Evolutionary conservation across 2,888 invertebrate species (phyloP).

Genomic region (Melieria picta): DNA sequence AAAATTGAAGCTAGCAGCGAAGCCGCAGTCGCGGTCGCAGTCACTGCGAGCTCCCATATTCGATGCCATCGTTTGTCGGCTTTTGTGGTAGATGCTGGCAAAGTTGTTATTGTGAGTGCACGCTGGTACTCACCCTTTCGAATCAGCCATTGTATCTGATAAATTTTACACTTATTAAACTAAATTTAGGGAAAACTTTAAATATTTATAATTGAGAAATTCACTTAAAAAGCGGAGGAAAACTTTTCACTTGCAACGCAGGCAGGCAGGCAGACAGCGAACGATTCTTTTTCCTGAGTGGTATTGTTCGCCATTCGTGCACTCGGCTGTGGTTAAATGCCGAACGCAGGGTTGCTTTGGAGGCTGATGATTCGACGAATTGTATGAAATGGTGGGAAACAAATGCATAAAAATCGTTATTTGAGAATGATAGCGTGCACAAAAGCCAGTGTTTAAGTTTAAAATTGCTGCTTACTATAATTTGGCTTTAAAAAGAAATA

Average conservation of each 20-base stretch:
- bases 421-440: too few species aligned
- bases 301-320: slow-evolving; percentile 14
- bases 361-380: too few species aligned
- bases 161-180: slow-evolving; percentile 40
- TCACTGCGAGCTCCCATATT: slow-evolving; percentile 28
- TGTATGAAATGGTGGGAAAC: too few species aligned
- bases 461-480: too few species aligned
- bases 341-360: slow-evolving; percentile 4
- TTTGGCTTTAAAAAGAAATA: too few species aligned
- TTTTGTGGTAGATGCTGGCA: slow-evolving; percentile 37
- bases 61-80: slow-evolving; percentile 48
- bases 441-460: too few species aligned
- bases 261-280: slow-evolving; percentile 20
- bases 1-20: slow-evolving; percentile 51
- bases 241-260: slow-evolving; percentile 34
- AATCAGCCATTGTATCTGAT: slow-evolving; percentile 60
- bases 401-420: too few species aligned
- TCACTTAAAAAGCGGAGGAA: slow-evolving; percentile 29
- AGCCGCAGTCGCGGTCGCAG: slow-evolving; percentile 39
- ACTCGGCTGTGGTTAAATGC: background rate
- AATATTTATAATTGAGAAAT: slow-evolving; percentile 40
- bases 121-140: slow-evolving; percentile 62
- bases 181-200: slow-evolving; percentile 40
- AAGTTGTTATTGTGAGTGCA: background rate
- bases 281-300: slow-evolving; percentile 25